Evolutionary conservation across 2,797 vertebrate genomes (phyloP), one percentile per base, ranked within the genome.

Genomic region (Otolemur crassicaudatus): DNA sequence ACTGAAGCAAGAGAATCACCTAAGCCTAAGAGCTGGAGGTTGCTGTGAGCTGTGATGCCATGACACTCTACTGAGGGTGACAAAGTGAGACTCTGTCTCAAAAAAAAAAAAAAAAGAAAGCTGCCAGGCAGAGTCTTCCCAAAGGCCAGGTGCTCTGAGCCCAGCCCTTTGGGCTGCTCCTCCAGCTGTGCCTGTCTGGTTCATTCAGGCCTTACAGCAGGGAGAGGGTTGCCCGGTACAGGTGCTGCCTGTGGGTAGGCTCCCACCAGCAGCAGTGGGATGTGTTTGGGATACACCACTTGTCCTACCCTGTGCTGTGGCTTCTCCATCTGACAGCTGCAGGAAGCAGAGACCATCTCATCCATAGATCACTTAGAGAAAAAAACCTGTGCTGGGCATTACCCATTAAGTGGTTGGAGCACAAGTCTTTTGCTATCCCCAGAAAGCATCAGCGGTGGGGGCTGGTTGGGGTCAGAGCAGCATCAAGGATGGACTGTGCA

Each of bases 311-410:
- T 72, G 25, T 95, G 96, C 72, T 86, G 61, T 90, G 34, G 34
- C 97, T 84, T 53, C 67, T 84, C 96, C 97, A 95, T 97, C 65
- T 97, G 87, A 1, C 53, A 25, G 88, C 79, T 53, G 76, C 95
- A 46, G 83, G 90, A 97, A 97, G 94, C 90, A 94, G 17, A 92
- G 95, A 97, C 61, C 82, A 2, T 91, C 56, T 77, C 34, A n/a
- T 94, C 80, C 69, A 3, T 81, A 86, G 13, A 1, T 87, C 69
- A 4, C 37, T 53, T 84, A 49, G 53, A 63, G 70, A 65, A 46
- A 82, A 97, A 94, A 80, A 70, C 27, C 20, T 53, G 13, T 43
- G 73, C 17, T 56, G 87, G 79, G 61, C 77, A 61, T 34, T 34
- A 83, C 79, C 92, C 65, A 37, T 72, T 91, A 79, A 84, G 56